Percentiles rank a stretch among this genome's conserved stretches.
phyloP scores from a whole-genome alignment of 2,888 invertebrate species.

The Thymelicus lineola region DNA sequence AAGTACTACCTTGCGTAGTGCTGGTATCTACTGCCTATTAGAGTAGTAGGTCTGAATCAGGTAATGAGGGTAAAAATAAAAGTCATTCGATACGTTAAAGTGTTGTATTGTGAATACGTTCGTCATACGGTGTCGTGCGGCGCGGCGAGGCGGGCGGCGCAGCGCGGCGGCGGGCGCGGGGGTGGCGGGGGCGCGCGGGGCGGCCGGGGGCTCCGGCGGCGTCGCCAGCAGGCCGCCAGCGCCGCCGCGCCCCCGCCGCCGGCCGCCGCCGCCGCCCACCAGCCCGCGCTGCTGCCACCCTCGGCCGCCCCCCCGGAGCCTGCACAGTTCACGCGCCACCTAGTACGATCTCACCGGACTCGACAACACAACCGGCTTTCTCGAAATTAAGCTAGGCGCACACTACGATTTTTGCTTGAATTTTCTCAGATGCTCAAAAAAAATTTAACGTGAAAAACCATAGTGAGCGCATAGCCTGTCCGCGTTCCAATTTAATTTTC shows the following conservation, averaged over 20 bases:
- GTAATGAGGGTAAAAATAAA: constrained; percentile 35
- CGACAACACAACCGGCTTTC: too few relatives aligned
- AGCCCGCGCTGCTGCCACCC: constrained; percentile 54
- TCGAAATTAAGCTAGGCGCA: too few relatives aligned
- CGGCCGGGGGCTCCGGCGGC: constrained; percentile 68
- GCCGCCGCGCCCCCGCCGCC: constrained; percentile 51
- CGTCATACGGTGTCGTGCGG: constrained; percentile 77
- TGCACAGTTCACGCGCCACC: constrained; percentile 46
- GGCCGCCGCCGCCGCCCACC: constrained; percentile 55
- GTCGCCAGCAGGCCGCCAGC: constrained; percentile 61
- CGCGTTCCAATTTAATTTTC: too few relatives aligned
- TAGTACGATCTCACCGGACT: too few relatives aligned
- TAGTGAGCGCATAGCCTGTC: too few relatives aligned
- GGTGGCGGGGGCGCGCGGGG: constrained; percentile 62
- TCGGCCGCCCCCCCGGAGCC: constrained; percentile 56
- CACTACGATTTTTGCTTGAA: too few relatives aligned
- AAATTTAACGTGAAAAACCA: too few relatives aligned
- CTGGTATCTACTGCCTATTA: too few relatives aligned
- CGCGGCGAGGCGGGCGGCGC: constrained; percentile 68
- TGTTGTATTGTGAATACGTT: constrained; percentile 63
- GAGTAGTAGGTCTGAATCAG: not conserved
- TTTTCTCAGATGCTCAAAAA: too few relatives aligned
- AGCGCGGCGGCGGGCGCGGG: constrained; percentile 75
- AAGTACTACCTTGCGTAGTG: too few relatives aligned
- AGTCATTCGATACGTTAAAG: constrained; percentile 59